Evolutionary conservation across 1,140 invertebrate genomes (phyloP).

Genomic region (Temnothorax longispinosus): DNA sequence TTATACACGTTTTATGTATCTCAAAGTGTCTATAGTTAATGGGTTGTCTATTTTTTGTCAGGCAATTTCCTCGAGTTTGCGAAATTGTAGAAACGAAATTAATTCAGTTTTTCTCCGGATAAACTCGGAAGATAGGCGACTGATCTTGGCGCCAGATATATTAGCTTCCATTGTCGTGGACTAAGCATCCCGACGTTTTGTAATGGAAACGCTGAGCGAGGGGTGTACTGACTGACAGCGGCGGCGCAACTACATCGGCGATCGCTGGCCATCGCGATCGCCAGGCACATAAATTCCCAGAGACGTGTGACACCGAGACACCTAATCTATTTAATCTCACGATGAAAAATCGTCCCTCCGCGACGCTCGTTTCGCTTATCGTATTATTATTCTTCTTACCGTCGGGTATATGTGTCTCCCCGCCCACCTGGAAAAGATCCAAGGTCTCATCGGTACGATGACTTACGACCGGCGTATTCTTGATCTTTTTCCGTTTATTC

Average conservation of each 20-base stretch:
- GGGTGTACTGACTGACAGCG: constrained; percentile 47
- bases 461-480: constrained; percentile 47
- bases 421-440: constrained; percentile 52
- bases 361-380: constrained; percentile 65
- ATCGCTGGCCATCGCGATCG: constrained; percentile 7
- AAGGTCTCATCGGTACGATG: constrained; percentile 54
- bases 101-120: constrained; percentile 15
- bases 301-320: constrained; percentile 27
- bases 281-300: constrained; percentile 59
- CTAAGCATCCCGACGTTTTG: constrained; percentile 24
- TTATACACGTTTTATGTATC: background rate
- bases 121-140: constrained; percentile 19
- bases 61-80: background rate
- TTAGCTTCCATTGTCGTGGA: constrained; percentile 37
- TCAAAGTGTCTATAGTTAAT: background rate
- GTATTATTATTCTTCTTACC: constrained; percentile 66
- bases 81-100: constrained; percentile 23
- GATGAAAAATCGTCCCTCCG: constrained; percentile 64
- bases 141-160: constrained; percentile 46
- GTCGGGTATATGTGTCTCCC: background rate
- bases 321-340: constrained; percentile 71
- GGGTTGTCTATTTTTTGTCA: background rate
- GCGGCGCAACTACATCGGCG: constrained; percentile 41
- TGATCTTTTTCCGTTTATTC: constrained; percentile 28
- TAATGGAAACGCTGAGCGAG: constrained; percentile 32